Conservation (phyloP, 2,797 vertebrate species). For the Lemur catta region DNA sequence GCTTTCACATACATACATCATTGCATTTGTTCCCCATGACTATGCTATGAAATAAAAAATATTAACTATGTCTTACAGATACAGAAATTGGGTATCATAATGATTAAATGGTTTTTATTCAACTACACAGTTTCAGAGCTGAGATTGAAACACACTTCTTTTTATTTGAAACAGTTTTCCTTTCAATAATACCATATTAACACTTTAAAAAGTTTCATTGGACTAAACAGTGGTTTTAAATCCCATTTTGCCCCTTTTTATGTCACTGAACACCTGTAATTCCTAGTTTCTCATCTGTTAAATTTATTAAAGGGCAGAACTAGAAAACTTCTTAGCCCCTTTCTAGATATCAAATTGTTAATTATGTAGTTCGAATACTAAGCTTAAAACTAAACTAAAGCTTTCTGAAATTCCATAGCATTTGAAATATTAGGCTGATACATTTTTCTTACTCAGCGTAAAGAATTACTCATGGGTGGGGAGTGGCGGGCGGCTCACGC, state of each 20-base stretch:
- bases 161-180: background rate
- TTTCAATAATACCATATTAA: background rate
- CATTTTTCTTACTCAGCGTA: background rate
- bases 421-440: background rate
- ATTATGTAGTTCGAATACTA: background rate
- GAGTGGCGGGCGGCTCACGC: accelerated
- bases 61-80: background rate
- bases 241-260: background rate
- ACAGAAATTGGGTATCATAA: background rate
- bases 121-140: background rate
- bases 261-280: background rate
- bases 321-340: background rate
- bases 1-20: background rate
- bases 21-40: background rate
- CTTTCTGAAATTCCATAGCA: background rate
- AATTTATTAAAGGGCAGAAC: background rate
- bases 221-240: background rate
- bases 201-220: background rate
- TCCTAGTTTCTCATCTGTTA: background rate
- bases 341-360: background rate
- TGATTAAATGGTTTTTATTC: background rate
- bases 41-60: background rate
- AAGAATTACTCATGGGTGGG: background rate
- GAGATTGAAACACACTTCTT: background rate
- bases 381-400: background rate